phyloP scores from a whole-genome alignment of 2,113 vertebrate genomes.

The Zonotrichia leucophrys region DNA sequence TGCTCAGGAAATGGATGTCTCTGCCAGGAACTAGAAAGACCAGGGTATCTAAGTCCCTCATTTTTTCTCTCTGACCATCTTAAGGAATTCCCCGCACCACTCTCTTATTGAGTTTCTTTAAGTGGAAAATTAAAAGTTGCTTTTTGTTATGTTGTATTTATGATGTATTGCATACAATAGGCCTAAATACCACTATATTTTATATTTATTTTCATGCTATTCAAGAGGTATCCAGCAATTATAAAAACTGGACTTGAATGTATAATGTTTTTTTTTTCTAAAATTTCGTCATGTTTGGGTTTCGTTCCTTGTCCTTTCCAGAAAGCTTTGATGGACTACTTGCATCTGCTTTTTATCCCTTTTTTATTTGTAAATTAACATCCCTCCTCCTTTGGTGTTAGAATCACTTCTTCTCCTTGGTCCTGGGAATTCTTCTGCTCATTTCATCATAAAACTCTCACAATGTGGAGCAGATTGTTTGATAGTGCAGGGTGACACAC shows the following conservation, averaged over 20 bases:
- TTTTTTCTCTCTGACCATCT: neutral
- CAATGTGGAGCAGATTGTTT: constrained; percentile 34
- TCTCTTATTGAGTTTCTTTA: neutral
- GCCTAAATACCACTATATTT: neutral
- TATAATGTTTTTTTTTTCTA: neutral
- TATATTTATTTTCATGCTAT: neutral
- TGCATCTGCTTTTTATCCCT: neutral
- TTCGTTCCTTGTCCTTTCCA: neutral
- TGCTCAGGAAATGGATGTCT: neutral
- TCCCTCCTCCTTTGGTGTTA: constrained; percentile 44
- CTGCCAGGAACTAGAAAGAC: neutral
- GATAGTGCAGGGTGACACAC: constrained; percentile 19
- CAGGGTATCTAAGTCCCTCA: neutral
- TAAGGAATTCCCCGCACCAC: neutral
- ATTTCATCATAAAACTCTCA: constrained; percentile 36
- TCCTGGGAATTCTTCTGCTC: constrained; percentile 30
- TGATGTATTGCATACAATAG: neutral
- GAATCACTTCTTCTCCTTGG: constrained; percentile 1
- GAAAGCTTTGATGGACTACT: neutral
- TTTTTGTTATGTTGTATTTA: neutral
- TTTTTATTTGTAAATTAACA: neutral
- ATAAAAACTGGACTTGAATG: neutral
- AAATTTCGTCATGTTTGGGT: neutral
- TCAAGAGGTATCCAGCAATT: neutral
- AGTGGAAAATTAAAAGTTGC: neutral